A percentile compares a stretch with the other conserved stretches of the same genome.
Conservation (phyloP, 1,140 invertebrate genomes). For the Drosophila saltans region DNA sequence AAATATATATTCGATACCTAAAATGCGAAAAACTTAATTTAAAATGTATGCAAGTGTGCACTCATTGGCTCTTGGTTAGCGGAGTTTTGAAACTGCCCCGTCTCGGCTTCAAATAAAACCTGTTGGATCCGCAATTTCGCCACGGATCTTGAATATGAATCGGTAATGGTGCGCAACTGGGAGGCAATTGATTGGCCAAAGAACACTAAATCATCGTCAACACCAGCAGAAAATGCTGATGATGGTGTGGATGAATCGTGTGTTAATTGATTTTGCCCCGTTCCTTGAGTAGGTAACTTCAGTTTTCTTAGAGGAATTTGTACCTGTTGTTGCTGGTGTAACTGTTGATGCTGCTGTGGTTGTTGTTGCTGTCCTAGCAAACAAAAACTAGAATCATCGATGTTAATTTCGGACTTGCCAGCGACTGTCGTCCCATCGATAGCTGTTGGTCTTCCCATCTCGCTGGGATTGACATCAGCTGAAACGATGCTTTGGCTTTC, state of each 20-base stretch:
- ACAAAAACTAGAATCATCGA: conserved; percentile 49
- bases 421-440: not conserved
- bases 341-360: conserved; percentile 21
- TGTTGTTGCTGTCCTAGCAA: conserved; percentile 42
- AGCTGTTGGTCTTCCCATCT: not conserved
- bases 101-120: conserved; percentile 74
- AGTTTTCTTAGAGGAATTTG: conserved; percentile 41
- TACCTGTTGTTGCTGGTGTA: conserved; percentile 21
- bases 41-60: conserved; percentile 38
- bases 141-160: conserved; percentile 66
- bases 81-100: conserved; percentile 59
- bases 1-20: conserved; percentile 3
- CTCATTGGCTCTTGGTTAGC: conserved; percentile 28
- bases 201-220: conserved; percentile 59
- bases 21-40: conserved; percentile 7
- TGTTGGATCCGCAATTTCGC: conserved; percentile 77
- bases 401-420: conserved; percentile 38
- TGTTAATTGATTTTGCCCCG: conserved; percentile 7
- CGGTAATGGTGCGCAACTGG: conserved; percentile 61
- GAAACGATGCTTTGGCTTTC: not conserved
- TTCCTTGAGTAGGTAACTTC: conserved; percentile 20
- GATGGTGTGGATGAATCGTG: not conserved
- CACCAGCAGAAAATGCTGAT: conserved; percentile 21
- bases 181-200: conserved; percentile 73
- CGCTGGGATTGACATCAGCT: not conserved